Conservation (phyloP, 2,113 vertebrate genomes). For the Muntiacus muntjak region DNA sequence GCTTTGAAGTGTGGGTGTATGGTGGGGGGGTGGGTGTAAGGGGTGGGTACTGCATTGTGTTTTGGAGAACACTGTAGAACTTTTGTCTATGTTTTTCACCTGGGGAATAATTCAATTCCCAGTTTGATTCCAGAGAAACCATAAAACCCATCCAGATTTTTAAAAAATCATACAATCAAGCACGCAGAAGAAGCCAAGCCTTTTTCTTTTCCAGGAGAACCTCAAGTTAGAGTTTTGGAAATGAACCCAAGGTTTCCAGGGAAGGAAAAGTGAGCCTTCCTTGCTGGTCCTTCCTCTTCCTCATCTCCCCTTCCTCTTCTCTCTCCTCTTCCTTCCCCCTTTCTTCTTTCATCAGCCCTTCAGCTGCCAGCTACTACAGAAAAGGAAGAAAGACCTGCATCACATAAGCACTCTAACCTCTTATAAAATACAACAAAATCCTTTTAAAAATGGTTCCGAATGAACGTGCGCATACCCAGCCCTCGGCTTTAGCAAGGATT, state of each 20-base stretch:
- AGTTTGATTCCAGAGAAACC: background rate
- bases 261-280: background rate
- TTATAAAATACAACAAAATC: background rate
- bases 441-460: background rate
- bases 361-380: background rate
- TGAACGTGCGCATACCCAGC: background rate
- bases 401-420: background rate
- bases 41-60: background rate
- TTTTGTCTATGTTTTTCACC: background rate
- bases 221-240: conserved; percentile 7
- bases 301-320: conserved; percentile 47
- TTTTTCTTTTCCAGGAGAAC: background rate
- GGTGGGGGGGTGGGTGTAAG: background rate
- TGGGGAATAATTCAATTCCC: background rate
- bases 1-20: background rate
- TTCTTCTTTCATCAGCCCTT: background rate
- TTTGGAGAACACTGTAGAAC: background rate
- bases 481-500: background rate
- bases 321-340: conserved; percentile 48
- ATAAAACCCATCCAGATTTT: background rate
- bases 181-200: background rate
- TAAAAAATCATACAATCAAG: background rate
- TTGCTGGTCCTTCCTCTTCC: background rate
- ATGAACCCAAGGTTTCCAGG: conserved; percentile 21
- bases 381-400: background rate